Evolutionary conservation across 2,113 vertebrate species (phyloP).

Genomic region (Petrocephalus microphthalmus): DNA sequence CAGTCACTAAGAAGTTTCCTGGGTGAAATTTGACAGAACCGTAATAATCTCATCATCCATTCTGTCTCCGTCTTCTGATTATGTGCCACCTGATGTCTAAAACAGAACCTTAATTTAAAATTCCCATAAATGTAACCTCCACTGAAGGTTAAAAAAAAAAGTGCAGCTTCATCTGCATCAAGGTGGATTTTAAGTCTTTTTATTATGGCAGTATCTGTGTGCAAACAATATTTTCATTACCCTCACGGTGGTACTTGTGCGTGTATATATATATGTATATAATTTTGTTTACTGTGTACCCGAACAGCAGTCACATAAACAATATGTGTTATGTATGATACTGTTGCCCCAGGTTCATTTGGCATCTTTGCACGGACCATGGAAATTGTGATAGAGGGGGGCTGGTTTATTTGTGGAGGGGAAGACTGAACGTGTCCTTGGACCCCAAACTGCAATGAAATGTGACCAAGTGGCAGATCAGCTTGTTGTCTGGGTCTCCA

Average conservation of each 20-base stretch:
- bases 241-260: neutral
- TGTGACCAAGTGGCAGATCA: neutral
- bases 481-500: neutral
- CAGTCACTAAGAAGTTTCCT: neutral
- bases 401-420: neutral
- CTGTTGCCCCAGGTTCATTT: neutral
- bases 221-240: neutral
- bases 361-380: neutral
- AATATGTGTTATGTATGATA: conserved; percentile 3
- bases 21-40: neutral
- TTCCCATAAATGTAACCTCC: neutral
- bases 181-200: neutral
- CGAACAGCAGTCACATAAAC: conserved; percentile 2
- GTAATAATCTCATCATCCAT: neutral
- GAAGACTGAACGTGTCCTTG: neutral
- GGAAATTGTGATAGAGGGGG: neutral
- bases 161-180: neutral
- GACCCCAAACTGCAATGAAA: conserved; percentile 1
- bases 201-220: neutral
- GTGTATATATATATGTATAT: neutral
- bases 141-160: neutral
- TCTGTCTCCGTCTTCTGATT: neutral
- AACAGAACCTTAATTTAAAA: neutral
- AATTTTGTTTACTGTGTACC: conserved; percentile 3
- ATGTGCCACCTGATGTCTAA: neutral